Conservation (phyloP, 1,140 invertebrate species). For the Aphelenchoides fujianensis region DNA sequence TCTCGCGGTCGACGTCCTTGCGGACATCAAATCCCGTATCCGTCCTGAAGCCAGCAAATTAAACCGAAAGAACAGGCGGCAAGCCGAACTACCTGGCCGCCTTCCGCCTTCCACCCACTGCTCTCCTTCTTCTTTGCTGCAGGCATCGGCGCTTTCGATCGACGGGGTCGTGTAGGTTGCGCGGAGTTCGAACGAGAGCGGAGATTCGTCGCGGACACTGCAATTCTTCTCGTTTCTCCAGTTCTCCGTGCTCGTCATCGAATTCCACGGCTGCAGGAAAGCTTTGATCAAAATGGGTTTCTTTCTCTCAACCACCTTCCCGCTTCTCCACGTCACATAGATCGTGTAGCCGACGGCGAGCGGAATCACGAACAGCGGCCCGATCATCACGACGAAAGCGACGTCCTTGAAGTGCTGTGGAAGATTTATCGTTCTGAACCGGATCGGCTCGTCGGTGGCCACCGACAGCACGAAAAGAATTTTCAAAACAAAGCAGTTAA, state of each 20-base stretch:
- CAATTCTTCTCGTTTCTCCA: constrained; percentile 30
- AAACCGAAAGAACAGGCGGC: not conserved
- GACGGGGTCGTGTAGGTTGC: not conserved
- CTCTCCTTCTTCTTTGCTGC: too few species aligned
- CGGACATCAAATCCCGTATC: not conserved
- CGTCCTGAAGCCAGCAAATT: not conserved
- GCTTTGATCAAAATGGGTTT: not conserved
- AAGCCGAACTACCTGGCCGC: not conserved
- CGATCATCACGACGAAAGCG: constrained; percentile 57
- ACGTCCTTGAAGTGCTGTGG: constrained; percentile 53
- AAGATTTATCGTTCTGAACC: constrained; percentile 45
- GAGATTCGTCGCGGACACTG: constrained; percentile 16
- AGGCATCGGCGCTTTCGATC: constrained; percentile 13
- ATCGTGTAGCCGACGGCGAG: constrained; percentile 32
- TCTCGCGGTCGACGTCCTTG: not conserved
- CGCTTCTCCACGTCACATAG: constrained; percentile 18
- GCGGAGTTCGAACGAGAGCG: not conserved
- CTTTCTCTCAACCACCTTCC: constrained; percentile 23
- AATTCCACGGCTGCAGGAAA: constrained; percentile 11
- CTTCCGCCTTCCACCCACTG: too few species aligned
- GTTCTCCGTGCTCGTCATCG: constrained; percentile 16
- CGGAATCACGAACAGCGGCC: constrained; percentile 50
- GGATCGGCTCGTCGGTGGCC: constrained; percentile 47
- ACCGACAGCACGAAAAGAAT: constrained; percentile 51
- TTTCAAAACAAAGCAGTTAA: constrained; percentile 27